Percentiles rank a stretch among this genome's conserved stretches.
These are phyloP conservation scores for Anorthoa munda DNA, from an alignment of 2,888 invertebrate species.

Conservation along the genomic window DNA sequence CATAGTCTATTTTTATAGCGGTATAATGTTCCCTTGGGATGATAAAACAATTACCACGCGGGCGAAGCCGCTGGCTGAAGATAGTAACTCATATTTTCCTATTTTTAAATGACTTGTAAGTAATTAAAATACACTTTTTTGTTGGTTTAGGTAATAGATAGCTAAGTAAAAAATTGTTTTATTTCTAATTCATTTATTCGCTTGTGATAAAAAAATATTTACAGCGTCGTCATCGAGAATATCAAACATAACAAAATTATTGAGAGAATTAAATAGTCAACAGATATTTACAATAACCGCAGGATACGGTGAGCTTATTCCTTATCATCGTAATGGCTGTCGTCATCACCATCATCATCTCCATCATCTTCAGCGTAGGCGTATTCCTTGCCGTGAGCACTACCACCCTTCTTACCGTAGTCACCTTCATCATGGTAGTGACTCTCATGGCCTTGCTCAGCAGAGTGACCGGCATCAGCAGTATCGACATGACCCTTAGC, in stretches of 20 bases:
- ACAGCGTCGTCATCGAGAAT: slow-evolving; percentile 71
- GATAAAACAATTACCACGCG: too few relatives aligned
- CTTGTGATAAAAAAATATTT: slow-evolving; percentile 80
- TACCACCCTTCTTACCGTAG: slow-evolving; percentile 90
- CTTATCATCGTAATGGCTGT: slow-evolving; percentile 69
- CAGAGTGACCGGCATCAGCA: slow-evolving; percentile 89
- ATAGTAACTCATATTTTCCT: too few relatives aligned
- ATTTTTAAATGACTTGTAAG: too few relatives aligned
- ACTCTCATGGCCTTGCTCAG: slow-evolving; percentile 90
- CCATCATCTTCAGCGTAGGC: slow-evolving; percentile 82
- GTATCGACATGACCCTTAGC: slow-evolving; percentile 91
- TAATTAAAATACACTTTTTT: too few relatives aligned
- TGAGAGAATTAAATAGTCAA: slow-evolving; percentile 74
- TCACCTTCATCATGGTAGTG: slow-evolving; percentile 90
- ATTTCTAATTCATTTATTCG: slow-evolving; percentile 72
- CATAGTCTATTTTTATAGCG: too few relatives aligned
- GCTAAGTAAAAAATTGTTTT: neutral
- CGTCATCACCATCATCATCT: slow-evolving; percentile 79
- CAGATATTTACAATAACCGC: slow-evolving; percentile 77
- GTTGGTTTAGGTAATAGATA: neutral
- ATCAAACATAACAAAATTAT: slow-evolving; percentile 88
- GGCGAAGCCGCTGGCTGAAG: too few relatives aligned
- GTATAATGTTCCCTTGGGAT: too few relatives aligned
- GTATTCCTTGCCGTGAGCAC: slow-evolving; percentile 86
- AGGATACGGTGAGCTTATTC: slow-evolving; percentile 57